Evolutionary conservation across 2,797 vertebrate species (phyloP).

Genomic region (Bovichtus diacanthus): DNA sequence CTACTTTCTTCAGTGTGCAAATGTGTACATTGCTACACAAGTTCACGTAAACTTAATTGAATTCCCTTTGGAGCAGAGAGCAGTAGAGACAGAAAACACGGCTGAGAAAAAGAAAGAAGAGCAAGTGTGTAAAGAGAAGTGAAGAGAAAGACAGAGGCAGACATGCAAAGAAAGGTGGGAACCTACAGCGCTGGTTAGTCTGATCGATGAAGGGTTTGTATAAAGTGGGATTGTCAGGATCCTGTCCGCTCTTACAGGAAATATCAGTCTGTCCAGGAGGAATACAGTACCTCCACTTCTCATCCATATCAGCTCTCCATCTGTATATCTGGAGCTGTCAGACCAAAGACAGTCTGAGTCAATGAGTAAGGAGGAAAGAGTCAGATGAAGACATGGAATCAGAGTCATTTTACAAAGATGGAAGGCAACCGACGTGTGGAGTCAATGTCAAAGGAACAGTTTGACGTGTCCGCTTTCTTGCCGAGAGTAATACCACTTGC

Average conservation of each 20-base stretch:
- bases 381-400: background rate
- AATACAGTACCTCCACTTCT: slow-evolving; percentile 27
- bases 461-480: background rate
- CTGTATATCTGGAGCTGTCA: slow-evolving; percentile 25
- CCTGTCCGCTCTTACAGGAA: slow-evolving; percentile 51
- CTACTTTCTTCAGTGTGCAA: background rate
- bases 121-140: background rate
- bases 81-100: background rate
- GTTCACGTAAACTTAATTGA: background rate
- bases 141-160: background rate
- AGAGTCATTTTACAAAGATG: slow-evolving; percentile 36
- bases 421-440: background rate
- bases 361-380: background rate
- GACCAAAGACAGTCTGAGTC: slow-evolving; percentile 31
- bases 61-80: background rate
- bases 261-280: slow-evolving; percentile 3
- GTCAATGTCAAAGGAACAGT: background rate
- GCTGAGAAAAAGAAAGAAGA: background rate
- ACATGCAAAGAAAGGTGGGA: slow-evolving; percentile 21
- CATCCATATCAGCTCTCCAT: slow-evolving; percentile 17
- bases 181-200: slow-evolving; percentile 33
- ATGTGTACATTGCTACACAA: background rate
- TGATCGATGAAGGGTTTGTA: slow-evolving; percentile 46
- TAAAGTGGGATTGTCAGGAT: slow-evolving; percentile 47
- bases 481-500: background rate